Conservation (phyloP, 2,113 vertebrate species). For the Tamias sibiricus region DNA sequence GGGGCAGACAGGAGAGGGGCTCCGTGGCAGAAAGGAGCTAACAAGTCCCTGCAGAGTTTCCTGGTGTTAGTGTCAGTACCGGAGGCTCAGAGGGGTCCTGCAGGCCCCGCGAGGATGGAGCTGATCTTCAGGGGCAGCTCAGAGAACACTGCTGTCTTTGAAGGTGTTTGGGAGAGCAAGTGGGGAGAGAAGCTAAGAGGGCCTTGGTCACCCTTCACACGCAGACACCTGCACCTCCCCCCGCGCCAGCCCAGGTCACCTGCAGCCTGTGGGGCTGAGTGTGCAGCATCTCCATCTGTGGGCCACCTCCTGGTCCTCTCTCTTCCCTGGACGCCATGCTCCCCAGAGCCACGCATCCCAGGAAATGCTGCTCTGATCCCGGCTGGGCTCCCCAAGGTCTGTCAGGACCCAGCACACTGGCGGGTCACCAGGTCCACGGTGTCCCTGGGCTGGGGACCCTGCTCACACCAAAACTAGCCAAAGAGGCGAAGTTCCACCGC, state of each 20-base stretch:
- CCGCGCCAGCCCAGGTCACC: neutral
- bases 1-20: too few species aligned
- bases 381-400: neutral
- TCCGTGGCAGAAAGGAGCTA: neutral
- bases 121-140: fast-evolving
- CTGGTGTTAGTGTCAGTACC: neutral
- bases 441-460: too few species aligned
- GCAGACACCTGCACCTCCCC: neutral
- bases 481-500: neutral
- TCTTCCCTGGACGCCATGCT: too few species aligned
- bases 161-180: neutral
- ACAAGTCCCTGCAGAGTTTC: neutral
- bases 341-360: neutral
- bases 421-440: fast-evolving
- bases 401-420: fast-evolving
- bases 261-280: neutral
- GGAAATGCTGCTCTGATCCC: too few species aligned
- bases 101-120: neutral
- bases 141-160: neutral
- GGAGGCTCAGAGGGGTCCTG: neutral
- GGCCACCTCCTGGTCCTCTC: neutral
- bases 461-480: neutral
- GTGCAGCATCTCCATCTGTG: fast-evolving
- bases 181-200: neutral
- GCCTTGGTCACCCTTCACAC: neutral